Evolutionary conservation across 1,140 invertebrate genomes (phyloP), one percentile per base, ranked within the genome.

Genomic region (Sminthurinus signatus): DNA sequence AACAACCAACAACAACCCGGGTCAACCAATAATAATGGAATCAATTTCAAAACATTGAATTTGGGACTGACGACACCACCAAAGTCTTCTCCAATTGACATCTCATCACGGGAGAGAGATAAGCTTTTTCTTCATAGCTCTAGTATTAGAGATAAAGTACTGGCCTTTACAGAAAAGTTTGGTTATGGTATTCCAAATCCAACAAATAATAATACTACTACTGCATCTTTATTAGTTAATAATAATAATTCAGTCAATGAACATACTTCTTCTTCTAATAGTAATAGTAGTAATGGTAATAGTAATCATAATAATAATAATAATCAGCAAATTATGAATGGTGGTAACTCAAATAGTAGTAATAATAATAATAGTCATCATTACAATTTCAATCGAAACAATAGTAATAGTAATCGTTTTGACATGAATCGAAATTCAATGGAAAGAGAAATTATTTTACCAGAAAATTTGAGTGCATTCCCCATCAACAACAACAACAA

Each of bases 141-240:
- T 10, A 61, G 36, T 14, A 61, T 67, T 17, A 50, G 65, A 27
- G 67, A 71, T 21, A 64, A 68, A 29, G 70, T 71, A 14, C 51
- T 71, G 17, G 62, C 63, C 14, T 71, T 67, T 50, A 68, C 61
- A 15, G 70, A 71, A 31, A 65, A 68, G 50, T 71, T 66, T 68
- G 70, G 66, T 14, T 65, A 69, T 60, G 67, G 67, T 25, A 51
- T 69, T 51, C 52, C 62, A 27, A 32, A 10, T 23, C 23, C 28
- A 5, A 3, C 27, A 23, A 36, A 31, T 56, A 4, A 19, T 21
- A 4, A 19, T 3, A 27, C 14, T 21, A 28, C 8, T 52, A 10
- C 32, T 2, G 17, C 27, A 12, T 19, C 28, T 10, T 5, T 10
- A 28, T 5, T 10, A 19, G 23, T 15, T 39, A 56, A 5, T 23